These are phyloP conservation scores for Pseudeuparius sepicola DNA, from an alignment of 2,888 invertebrate species.

Conservation along the genomic window DNA sequence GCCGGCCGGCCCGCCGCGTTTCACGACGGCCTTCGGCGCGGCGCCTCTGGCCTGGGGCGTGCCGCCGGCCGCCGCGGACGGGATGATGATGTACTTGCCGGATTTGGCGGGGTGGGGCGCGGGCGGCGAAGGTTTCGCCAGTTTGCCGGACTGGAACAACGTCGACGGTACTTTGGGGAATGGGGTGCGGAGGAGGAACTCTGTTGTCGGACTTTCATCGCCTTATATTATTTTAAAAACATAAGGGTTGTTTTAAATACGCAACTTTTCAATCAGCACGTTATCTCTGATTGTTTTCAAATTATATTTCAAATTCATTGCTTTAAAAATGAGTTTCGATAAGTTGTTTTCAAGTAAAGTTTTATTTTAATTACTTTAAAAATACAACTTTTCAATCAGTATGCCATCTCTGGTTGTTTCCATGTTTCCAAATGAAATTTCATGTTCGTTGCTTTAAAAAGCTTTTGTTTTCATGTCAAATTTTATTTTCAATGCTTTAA, in stretches of 20 bases:
- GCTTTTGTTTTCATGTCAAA: too few species aligned
- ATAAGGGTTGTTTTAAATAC: constrained; percentile 12
- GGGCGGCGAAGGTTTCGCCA: constrained; percentile 15
- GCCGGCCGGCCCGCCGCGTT: constrained; percentile 7
- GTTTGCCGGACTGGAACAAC: constrained; percentile 6
- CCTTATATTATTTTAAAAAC: constrained; percentile 12
- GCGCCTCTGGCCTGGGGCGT: constrained; percentile 11
- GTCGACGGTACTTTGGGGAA: constrained; percentile 8
- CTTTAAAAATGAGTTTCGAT: too few species aligned
- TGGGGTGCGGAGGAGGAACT: constrained; percentile 8
- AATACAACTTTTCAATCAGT: too few species aligned
- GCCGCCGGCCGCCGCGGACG: constrained; percentile 10
- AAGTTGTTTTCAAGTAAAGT: too few species aligned
- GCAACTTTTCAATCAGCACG: constrained; percentile 6
- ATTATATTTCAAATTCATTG: too few species aligned
- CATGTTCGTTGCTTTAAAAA: too few species aligned
- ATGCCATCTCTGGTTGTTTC: too few species aligned
- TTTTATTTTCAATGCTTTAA: too few species aligned
- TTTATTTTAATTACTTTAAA: too few species aligned
- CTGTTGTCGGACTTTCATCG: too few species aligned
- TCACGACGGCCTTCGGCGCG: constrained; percentile 10
- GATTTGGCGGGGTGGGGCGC: constrained; percentile 22
- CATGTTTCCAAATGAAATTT: too few species aligned
- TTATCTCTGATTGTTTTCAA: too few species aligned
- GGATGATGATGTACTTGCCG: constrained; percentile 24